phyloP scores from a whole-genome alignment of 2,113 vertebrate species.

The Aptenodytes forsteri region DNA sequence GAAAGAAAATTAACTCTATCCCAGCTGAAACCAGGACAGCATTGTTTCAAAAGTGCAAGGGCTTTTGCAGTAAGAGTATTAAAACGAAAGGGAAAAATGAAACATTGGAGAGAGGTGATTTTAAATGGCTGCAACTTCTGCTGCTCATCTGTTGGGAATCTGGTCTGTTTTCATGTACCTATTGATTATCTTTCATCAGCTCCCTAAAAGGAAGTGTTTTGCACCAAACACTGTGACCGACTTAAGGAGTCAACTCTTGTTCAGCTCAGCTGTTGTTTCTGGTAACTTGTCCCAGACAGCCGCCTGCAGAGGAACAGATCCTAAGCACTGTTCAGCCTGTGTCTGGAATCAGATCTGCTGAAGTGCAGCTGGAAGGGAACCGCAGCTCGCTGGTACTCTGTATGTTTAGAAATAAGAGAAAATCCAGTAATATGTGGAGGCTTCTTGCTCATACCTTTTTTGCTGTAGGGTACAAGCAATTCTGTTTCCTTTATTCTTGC shows the following conservation, averaged over 20 bases:
- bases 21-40: background rate
- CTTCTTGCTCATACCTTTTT: background rate
- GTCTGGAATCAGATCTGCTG: background rate
- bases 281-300: background rate
- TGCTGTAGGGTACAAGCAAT: background rate
- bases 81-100: background rate
- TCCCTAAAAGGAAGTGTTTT: background rate
- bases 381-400: fast-evolving
- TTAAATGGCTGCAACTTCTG: background rate
- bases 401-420: background rate
- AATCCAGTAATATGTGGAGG: background rate
- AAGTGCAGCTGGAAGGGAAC: background rate
- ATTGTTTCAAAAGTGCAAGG: background rate
- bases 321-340: background rate
- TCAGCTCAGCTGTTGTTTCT: background rate
- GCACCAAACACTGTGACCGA: background rate
- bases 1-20: background rate
- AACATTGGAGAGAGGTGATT: background rate
- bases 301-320: background rate
- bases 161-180: background rate
- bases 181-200: background rate
- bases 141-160: background rate
- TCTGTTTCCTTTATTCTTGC: background rate
- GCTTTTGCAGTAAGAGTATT: background rate
- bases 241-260: background rate